These are phyloP conservation scores for Shargacucullia verbasci DNA, from an alignment of 2,888 invertebrate species.

Conservation along the genomic window DNA sequence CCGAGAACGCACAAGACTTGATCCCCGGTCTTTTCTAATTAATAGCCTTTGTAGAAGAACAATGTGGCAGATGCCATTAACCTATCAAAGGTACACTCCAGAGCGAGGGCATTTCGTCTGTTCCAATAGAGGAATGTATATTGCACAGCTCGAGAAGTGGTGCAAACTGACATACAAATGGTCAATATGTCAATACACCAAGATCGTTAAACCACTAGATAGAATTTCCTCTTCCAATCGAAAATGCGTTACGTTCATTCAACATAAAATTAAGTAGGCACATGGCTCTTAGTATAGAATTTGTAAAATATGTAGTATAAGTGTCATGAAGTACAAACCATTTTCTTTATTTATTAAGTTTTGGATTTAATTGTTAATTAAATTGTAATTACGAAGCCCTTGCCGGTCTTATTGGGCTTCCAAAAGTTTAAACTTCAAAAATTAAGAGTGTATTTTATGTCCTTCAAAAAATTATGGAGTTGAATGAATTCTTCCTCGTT, in stretches of 20 bases:
- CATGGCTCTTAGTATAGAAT: conserved; percentile 1
- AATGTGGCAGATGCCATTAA: too few species aligned
- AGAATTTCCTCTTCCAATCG: neutral
- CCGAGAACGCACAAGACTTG: too few species aligned
- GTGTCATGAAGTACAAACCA: conserved; percentile 7
- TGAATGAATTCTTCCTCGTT: neutral
- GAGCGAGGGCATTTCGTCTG: too few species aligned
- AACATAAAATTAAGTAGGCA: neutral
- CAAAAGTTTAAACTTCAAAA: neutral
- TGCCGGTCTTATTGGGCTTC: neutral
- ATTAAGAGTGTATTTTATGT: conserved; percentile 2
- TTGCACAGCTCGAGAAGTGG: neutral
- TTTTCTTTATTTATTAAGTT: neutral
- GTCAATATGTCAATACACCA: neutral
- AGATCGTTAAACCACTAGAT: too few species aligned
- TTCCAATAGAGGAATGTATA: neutral
- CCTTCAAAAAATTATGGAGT: neutral
- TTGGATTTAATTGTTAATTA: neutral
- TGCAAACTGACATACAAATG: neutral
- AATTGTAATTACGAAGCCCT: conserved; percentile 1
- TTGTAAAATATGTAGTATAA: conserved; percentile 11
- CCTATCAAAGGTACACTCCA: too few species aligned
- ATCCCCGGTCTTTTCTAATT: too few species aligned
- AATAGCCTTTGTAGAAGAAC: too few species aligned
- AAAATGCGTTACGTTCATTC: conserved; percentile 2